These are phyloP conservation scores for Zele albiditarsus DNA, from an alignment of 2,888 invertebrate species.

Conservation along the genomic window DNA sequence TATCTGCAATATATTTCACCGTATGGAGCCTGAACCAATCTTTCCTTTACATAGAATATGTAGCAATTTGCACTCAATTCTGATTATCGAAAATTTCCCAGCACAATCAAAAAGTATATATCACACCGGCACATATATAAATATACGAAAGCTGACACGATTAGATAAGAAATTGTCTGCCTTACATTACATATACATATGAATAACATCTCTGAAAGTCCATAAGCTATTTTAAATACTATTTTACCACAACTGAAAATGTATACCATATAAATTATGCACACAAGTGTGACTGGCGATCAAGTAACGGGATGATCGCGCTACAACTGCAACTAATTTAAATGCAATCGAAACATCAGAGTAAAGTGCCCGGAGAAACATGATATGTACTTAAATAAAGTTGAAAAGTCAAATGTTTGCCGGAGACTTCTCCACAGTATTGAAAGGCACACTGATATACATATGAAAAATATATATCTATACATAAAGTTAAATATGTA, in stretches of 20 bases:
- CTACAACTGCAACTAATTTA: constrained; percentile 45
- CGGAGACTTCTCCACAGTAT: constrained; percentile 44
- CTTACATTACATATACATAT: no score
- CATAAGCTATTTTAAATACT: no score
- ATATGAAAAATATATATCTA: no score
- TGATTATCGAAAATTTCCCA: background rate
- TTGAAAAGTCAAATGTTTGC: constrained; percentile 58
- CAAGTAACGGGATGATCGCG: background rate
- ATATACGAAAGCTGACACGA: no score
- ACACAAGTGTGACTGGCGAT: background rate
- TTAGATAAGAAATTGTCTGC: no score
- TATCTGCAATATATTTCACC: no score
- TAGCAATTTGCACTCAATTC: background rate
- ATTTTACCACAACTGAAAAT: no score
- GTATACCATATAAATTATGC: background rate
- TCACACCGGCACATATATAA: background rate
- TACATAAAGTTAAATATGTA: background rate
- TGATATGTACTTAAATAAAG: constrained; percentile 36
- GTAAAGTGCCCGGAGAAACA: background rate
- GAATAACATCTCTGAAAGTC: no score
- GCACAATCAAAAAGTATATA: background rate
- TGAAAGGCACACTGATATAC: constrained; percentile 26
- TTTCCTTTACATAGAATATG: background rate
- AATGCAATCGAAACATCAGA: constrained; percentile 55
- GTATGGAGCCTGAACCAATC: no score